Percentiles rank a stretch among this genome's conserved stretches.
Conservation (phyloP, 1,140 invertebrate species). For the Odontomachus brunneus region DNA sequence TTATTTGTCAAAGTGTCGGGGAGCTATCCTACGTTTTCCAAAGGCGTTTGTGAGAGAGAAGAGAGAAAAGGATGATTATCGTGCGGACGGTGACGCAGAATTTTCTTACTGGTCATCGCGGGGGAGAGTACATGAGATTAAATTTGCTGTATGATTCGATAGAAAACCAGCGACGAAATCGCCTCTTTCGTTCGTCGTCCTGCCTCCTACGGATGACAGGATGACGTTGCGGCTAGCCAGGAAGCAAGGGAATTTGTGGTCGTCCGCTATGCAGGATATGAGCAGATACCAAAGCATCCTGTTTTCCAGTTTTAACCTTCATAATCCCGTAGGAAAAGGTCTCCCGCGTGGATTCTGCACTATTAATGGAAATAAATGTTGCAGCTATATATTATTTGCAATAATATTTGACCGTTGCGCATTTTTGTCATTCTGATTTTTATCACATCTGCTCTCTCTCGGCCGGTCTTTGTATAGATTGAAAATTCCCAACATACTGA, state of each 20-base stretch:
- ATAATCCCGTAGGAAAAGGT: slow-evolving; percentile 23
- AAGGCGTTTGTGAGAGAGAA: background rate
- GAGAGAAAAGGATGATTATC: background rate
- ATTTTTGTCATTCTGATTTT: slow-evolving; percentile 49
- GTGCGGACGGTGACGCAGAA: background rate
- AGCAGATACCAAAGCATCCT: slow-evolving; percentile 48
- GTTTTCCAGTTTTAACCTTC: slow-evolving; percentile 49
- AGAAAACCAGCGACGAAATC: slow-evolving; percentile 28
- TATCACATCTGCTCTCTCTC: slow-evolving; percentile 31
- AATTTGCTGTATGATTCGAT: slow-evolving; percentile 28
- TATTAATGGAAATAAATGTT: slow-evolving; percentile 55
- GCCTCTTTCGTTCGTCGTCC: background rate
- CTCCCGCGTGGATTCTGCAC: background rate
- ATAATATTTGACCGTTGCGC: slow-evolving; percentile 50
- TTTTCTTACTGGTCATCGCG: background rate
- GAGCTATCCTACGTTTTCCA: background rate
- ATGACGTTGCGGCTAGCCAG: slow-evolving; percentile 42
- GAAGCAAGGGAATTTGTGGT: slow-evolving; percentile 56
- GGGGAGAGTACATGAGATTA: slow-evolving; percentile 18
- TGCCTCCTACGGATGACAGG: slow-evolving; percentile 20
- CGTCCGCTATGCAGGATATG: slow-evolving; percentile 38
- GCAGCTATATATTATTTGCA: slow-evolving; percentile 17
- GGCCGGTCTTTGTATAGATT: background rate
- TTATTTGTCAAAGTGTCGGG: background rate
- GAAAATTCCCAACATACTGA: slow-evolving; percentile 42